Evolutionary conservation across 2,888 invertebrate genomes (phyloP), one percentile per base, ranked within the genome.

Genomic region (Entomobrya multifasciata): DNA sequence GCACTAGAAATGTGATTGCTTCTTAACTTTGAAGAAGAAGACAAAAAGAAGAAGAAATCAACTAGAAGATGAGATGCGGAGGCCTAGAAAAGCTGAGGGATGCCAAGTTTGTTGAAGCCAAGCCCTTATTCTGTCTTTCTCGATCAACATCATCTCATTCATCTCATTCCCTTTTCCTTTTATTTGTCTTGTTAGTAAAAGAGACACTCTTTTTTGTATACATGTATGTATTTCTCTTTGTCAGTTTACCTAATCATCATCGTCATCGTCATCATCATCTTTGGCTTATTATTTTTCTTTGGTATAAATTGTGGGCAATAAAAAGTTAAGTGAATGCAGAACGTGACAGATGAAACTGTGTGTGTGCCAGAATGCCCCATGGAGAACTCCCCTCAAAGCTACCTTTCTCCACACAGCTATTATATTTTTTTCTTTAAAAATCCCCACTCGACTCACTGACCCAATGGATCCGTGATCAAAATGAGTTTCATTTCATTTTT

Each of bases 321-420:
- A 81, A 81, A 72, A 27, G n/a, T 74, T 52, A 30, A 67, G 70
- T 57, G 81, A 81, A 81, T 81, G 83, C 47, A 84, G 83, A 84
- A 84, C 83, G 83, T 84, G 83, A 84, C 83, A 84, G 83, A 77
- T 84, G 76, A 84, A 77, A 6, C 36, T 30, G 52, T 27, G 17
- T 36, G 15, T 62, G n/a, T 74, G 27, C 52, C 11, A 20, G 25
- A 52, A 62, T 84, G 77, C 77, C 83, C 83, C 83, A 77, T 84
- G 83, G 77, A 84, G 83, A 84, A 84, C 36, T 22, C 74, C 30
- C 27, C n/a, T 49, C 22, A 47, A 52, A 30, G 17, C 17, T 10
- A 15, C 30, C 22, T 41, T 44, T 8, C 8, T 67, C 20, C n/a
- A 10, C 41, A 13, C 20, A 11, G 17, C 22, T 30, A 27, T n/a